Base-by-base conservation (phyloP, 2,888 invertebrate species). In the Dascillus cervinus region DNA sequence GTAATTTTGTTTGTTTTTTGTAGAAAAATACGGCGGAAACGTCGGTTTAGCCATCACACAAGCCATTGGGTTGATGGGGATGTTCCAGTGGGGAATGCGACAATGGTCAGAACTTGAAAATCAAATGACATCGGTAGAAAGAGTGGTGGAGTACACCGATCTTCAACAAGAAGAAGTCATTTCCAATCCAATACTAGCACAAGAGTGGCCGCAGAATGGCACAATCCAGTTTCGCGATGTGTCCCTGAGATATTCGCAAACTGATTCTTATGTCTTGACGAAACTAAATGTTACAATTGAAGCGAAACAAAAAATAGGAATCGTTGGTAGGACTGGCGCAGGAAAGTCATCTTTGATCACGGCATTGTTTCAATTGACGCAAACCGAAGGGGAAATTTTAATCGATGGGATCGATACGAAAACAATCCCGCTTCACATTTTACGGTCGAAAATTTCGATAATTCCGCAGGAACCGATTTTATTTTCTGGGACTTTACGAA, bases 71-170 rank as follows among this genome's bases (percentile, higher is more conserved):
- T 42, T 65, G 22, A 59, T 56, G 1, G 64, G 64, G 22, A 78
- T 81, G 77, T 77, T 82, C 59, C 82, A 82, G 56, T 95, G 91
- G 91, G 90, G 89, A 12, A 88, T 94, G 78, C 44, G 62, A 10
- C 64, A 65, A 38, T 63, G 60, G 56, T 60, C 56, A 22, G 63
- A 65, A 43, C 33, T 64, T 26, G 64, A 64, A 58, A 90, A 88
- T 54, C 83, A 81, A 48, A 86, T 89, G 87, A 89, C 87, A 3
- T 82, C 86, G 6, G 94, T 96, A 0, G 95, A 96, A 64, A 75
- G 92, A 61, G 74, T 85, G 9, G 49, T 86, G 4, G 90, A 91
- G 52, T 94, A 91, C 55, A 76, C 78, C 0, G 72, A 77, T 19
- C 58, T 91, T 2, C 73, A 77, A 1, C 49, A 75, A 1, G 84